Evolutionary conservation across 2,113 vertebrate genomes (phyloP).

Genomic region (Pachypanchax playfairii): DNA sequence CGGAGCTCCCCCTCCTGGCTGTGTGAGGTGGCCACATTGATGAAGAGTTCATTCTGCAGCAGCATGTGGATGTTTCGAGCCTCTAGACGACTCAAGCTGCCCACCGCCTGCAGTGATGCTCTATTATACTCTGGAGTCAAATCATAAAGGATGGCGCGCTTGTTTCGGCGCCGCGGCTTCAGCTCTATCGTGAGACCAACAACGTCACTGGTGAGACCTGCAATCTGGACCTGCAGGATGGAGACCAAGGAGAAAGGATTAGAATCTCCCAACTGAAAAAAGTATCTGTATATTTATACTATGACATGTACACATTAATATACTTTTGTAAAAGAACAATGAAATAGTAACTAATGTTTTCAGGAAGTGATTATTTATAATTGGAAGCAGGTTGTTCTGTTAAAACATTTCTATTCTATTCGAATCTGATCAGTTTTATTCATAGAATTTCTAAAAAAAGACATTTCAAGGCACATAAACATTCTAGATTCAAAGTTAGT

Average conservation of each 20-base stretch:
- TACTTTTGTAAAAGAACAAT: no score
- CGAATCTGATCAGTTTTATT: no score
- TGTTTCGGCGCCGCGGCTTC: conserved; percentile 89
- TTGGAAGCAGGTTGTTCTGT: no score
- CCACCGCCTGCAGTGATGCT: conserved; percentile 75
- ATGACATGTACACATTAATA: no score
- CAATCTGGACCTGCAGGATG: conserved; percentile 85
- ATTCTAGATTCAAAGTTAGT: no score
- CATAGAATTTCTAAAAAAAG: no score
- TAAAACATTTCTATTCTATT: no score
- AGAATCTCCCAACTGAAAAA: no score
- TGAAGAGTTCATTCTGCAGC: conserved; percentile 95
- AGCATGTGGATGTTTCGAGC: conserved; percentile 94
- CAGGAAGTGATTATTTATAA: no score
- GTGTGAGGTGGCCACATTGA: conserved; percentile 91
- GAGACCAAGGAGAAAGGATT: not conserved
- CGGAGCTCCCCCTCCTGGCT: conserved; percentile 89
- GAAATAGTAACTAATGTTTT: no score
- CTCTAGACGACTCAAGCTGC: conserved; percentile 83
- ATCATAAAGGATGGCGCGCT: conserved; percentile 87
- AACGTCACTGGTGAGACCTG: conserved; percentile 85
- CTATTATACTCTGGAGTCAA: conserved; percentile 77
- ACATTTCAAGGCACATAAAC: no score
- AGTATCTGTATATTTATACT: no score
- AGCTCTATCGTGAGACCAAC: conserved; percentile 89